These are phyloP conservation scores for Pandemis heparana DNA, from an alignment of 2,888 invertebrate species.

Conservation along the genomic window DNA sequence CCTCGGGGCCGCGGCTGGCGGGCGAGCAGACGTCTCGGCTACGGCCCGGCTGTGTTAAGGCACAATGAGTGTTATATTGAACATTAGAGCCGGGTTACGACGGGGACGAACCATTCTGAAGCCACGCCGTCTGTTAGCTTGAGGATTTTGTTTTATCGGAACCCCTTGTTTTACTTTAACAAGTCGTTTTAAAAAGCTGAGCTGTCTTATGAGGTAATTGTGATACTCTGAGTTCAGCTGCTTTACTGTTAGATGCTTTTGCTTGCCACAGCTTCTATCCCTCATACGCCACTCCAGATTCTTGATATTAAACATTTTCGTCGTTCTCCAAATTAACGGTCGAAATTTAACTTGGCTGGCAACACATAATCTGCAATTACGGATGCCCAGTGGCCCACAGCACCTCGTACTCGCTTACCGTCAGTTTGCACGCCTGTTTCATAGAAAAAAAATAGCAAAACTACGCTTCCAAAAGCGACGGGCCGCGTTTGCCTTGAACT, in stretches of 20 bases:
- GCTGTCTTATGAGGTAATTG: too few relatives aligned
- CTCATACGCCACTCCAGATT: too few relatives aligned
- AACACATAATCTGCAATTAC: too few relatives aligned
- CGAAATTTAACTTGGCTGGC: too few relatives aligned
- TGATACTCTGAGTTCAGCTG: too few relatives aligned
- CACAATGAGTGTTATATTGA: slow-evolving; percentile 68
- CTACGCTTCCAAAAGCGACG: not conserved
- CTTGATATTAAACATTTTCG: too few relatives aligned
- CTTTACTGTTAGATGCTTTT: not conserved
- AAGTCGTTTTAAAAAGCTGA: not conserved
- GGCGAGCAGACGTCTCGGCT: slow-evolving; percentile 4
- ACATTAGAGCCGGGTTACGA: slow-evolving; percentile 61
- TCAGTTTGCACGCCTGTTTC: too few relatives aligned
- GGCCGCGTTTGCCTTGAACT: slow-evolving; percentile 13
- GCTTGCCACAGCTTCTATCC: too few relatives aligned
- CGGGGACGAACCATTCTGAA: slow-evolving; percentile 48
- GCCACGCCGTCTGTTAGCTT: slow-evolving; percentile 48
- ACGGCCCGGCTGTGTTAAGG: slow-evolving; percentile 40
- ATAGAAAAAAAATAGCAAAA: not conserved
- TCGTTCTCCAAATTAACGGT: too few relatives aligned
- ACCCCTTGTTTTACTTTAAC: not conserved
- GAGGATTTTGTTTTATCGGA: not conserved
- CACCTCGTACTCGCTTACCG: too few relatives aligned
- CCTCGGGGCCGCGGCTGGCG: slow-evolving; percentile 49
- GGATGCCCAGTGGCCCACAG: too few relatives aligned